Percentiles rank a stretch among this genome's conserved stretches.
These are phyloP conservation scores for Lepeophtheirus nordmannii DNA, from an alignment of 2,888 invertebrate species.

Conservation along the genomic window DNA sequence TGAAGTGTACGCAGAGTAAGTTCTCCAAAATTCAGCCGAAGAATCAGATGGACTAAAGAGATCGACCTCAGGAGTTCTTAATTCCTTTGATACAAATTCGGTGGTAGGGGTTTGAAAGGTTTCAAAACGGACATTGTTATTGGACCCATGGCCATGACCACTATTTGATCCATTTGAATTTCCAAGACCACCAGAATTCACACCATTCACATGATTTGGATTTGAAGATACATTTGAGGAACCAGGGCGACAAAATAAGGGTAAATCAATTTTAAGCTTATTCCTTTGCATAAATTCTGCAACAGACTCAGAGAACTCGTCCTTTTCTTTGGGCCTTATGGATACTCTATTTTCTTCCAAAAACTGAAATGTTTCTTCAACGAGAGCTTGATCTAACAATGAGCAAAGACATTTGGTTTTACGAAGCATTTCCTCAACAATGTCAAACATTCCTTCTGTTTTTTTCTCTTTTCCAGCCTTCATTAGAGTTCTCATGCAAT, in stretches of 20 bases:
- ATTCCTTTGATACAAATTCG: slow-evolving; percentile 20
- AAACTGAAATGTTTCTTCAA: slow-evolving; percentile 68
- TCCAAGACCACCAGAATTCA: neutral
- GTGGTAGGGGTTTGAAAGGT: slow-evolving; percentile 21
- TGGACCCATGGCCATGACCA: neutral
- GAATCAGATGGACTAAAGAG: slow-evolving; percentile 12
- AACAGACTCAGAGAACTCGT: slow-evolving; percentile 22
- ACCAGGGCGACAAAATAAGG: neutral
- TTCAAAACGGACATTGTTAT: neutral
- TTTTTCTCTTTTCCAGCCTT: slow-evolving; percentile 56
- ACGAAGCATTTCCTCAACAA: slow-evolving; percentile 58
- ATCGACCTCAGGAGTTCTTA: slow-evolving; percentile 22
- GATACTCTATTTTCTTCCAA: slow-evolving; percentile 50
- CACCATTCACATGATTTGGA: neutral
- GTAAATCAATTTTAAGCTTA: slow-evolving; percentile 22
- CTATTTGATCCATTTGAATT: neutral
- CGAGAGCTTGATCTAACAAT: slow-evolving; percentile 50
- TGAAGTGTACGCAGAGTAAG: slow-evolving; percentile 13
- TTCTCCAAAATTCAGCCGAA: slow-evolving; percentile 14
- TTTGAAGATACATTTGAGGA: too few relatives aligned
- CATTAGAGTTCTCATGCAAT: slow-evolving; percentile 57
- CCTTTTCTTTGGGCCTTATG: slow-evolving; percentile 19
- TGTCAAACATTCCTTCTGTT: slow-evolving; percentile 54
- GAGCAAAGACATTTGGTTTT: slow-evolving; percentile 36
- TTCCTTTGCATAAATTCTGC: slow-evolving; percentile 24